Conservation (phyloP, 53 echinoderm and acorn worm genomes). For the Zoroaster sp. region DNA sequence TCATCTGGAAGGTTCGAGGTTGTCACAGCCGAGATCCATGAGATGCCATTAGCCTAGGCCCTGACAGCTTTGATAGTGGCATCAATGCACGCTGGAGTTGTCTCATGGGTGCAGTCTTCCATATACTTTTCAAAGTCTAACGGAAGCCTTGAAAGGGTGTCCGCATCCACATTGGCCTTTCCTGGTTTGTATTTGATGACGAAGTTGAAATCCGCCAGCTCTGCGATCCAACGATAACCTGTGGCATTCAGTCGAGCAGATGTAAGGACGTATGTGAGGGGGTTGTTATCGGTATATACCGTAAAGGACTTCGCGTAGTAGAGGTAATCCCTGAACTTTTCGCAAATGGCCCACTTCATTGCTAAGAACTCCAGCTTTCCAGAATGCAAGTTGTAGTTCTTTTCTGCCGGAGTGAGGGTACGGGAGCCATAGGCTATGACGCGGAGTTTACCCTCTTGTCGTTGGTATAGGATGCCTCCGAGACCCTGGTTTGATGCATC, state of each 20-base stretch:
- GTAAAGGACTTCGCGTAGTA: conserved; percentile 57
- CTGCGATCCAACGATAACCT: conserved; percentile 65
- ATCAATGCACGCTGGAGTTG: background rate
- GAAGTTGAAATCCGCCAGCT: conserved; percentile 64
- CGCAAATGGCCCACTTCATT: conserved; percentile 69
- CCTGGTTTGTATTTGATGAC: conserved; percentile 60
- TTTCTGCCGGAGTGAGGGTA: conserved; percentile 56
- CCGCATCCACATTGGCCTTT: conserved; percentile 33
- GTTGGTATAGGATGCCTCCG: conserved; percentile 65
- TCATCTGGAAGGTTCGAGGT: background rate
- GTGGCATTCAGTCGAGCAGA: conserved; percentile 57
- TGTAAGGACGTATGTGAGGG: conserved; percentile 63
- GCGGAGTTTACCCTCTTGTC: conserved; percentile 44
- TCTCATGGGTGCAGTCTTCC: conserved; percentile 32
- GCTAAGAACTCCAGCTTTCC: conserved; percentile 72
- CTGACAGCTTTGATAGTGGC: conserved; percentile 10
- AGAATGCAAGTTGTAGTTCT: conserved; percentile 72
- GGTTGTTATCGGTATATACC: too few species aligned
- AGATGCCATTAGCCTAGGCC: background rate
- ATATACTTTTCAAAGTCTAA: conserved; percentile 12
- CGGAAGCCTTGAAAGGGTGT: conserved; percentile 47
- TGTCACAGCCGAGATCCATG: conserved; percentile 43
- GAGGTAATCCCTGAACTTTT: conserved; percentile 63
- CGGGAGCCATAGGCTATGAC: conserved; percentile 64
- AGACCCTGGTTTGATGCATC: conserved; percentile 66